phyloP scores from a whole-genome alignment of 2,888 invertebrate genomes.

The Conistra vaccinii region DNA sequence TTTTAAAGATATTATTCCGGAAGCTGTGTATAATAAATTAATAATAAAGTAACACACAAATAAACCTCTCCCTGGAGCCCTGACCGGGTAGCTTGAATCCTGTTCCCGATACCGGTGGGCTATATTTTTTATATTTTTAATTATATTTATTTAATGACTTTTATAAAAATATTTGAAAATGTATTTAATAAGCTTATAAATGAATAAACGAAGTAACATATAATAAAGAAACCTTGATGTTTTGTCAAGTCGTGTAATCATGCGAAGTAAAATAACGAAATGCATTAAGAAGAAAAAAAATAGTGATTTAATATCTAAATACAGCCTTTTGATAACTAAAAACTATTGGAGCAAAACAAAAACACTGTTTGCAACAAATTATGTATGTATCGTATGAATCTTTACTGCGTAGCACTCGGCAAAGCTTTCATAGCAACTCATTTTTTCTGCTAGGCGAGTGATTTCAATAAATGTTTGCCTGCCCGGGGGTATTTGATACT shows the following conservation, averaged over 20 bases:
- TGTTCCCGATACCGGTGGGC: too few species aligned
- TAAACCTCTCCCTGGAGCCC: too few species aligned
- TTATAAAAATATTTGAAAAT: too few species aligned
- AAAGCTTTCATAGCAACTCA: conserved; percentile 21
- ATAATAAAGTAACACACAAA: not conserved
- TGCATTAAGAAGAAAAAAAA: not conserved
- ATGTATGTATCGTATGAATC: too few species aligned
- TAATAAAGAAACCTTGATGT: not conserved
- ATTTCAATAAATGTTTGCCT: not conserved
- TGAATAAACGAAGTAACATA: not conserved
- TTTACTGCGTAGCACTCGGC: conserved; percentile 22
- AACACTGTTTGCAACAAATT: too few species aligned
- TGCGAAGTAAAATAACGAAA: not conserved
- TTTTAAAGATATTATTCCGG: not conserved
- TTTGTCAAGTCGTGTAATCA: not conserved
- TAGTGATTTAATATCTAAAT: not conserved
- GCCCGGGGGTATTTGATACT: not conserved
- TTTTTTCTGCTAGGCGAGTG: not conserved
- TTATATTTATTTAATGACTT: too few species aligned
- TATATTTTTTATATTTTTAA: too few species aligned
- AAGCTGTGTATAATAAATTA: not conserved
- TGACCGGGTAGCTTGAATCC: too few species aligned
- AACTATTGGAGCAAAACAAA: not conserved
- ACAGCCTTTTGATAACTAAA: not conserved
- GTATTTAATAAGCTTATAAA: too few species aligned